phyloP scores from a whole-genome alignment of 92 coral and sea anemone species.

The Heliopora coerulea region DNA sequence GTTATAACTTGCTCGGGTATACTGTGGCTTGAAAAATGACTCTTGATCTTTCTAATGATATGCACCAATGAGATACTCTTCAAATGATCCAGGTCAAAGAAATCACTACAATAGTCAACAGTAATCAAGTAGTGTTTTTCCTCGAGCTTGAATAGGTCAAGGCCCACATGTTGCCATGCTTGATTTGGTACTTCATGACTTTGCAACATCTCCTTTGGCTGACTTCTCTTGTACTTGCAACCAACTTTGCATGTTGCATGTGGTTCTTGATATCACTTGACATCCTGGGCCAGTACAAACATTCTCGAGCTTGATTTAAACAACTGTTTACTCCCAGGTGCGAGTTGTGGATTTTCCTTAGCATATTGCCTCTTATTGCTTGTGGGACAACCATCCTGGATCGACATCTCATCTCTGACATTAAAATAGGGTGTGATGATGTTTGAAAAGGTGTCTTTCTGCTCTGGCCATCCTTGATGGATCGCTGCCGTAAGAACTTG shows the following conservation, averaged over 20 bases:
- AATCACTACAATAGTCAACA: slow-evolving; percentile 57
- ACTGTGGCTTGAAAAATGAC: slow-evolving; percentile 55
- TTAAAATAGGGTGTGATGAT: too few relatives aligned
- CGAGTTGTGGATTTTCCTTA: slow-evolving; percentile 21
- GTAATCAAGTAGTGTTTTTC: too few relatives aligned
- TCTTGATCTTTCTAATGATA: slow-evolving; percentile 52
- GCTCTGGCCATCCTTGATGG: too few relatives aligned
- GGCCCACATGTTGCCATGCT: slow-evolving; percentile 32
- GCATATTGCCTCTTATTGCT: slow-evolving; percentile 16
- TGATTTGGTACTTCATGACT: slow-evolving; percentile 58
- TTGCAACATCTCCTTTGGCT: slow-evolving; percentile 43
- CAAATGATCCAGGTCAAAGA: slow-evolving; percentile 59
- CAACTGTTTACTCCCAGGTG: slow-evolving; percentile 24
- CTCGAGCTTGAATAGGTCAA: slow-evolving; percentile 24
- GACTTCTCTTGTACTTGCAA: neutral
- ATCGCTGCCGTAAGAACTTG: too few relatives aligned
- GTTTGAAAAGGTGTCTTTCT: too few relatives aligned
- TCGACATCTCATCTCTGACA: too few relatives aligned
- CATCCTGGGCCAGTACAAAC: slow-evolving; percentile 34
- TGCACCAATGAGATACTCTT: slow-evolving; percentile 53
- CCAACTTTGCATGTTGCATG: slow-evolving; percentile 19
- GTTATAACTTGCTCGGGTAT: slow-evolving; percentile 49
- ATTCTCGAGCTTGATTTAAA: slow-evolving; percentile 27
- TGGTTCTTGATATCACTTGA: slow-evolving; percentile 16
- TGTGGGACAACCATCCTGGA: slow-evolving; percentile 34